phyloP scores from a whole-genome alignment of 2,113 vertebrate genomes.

The Arothron firmamentum region DNA sequence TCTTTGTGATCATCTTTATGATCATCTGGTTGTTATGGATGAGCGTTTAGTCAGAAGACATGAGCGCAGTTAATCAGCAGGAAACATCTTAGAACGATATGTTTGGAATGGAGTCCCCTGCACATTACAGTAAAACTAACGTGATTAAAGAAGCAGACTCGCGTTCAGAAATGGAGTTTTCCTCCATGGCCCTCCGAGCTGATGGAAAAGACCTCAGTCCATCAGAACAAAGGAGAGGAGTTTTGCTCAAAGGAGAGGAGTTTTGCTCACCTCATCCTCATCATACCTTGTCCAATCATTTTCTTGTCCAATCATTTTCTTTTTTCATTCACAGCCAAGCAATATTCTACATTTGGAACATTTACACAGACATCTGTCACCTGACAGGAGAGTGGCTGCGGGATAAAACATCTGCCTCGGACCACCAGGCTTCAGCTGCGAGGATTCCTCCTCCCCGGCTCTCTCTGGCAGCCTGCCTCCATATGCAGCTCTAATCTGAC shows the following conservation, averaged over 20 bases:
- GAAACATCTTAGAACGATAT: too few species aligned
- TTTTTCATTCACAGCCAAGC: conserved; percentile 28
- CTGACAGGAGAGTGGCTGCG: conserved; percentile 30
- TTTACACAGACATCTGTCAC: conserved; percentile 27
- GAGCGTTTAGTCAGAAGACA: too few species aligned
- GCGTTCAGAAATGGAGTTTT: too few species aligned
- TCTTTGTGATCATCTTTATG: conserved; percentile 9
- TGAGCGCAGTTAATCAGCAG: too few species aligned
- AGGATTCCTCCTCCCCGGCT: conserved; percentile 9
- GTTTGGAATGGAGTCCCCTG: too few species aligned
- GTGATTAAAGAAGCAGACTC: too few species aligned
- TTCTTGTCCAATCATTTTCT: conserved; percentile 53
- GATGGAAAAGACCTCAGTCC: too few species aligned
- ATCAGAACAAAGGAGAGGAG: too few species aligned
- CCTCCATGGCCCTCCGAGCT: too few species aligned
- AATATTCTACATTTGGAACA: background rate
- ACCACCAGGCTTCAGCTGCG: conserved; percentile 23
- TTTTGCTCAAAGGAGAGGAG: too few species aligned
- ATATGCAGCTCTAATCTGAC: conserved; percentile 58
- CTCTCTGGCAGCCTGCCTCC: conserved; percentile 36
- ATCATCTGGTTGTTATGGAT: conserved; percentile 25
- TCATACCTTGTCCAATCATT: conserved; percentile 62
- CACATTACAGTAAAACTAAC: too few species aligned
- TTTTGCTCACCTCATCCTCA: too few species aligned
- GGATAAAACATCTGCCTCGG: conserved; percentile 38